Percentiles rank a stretch among this genome's conserved stretches.
phyloP scores from a whole-genome alignment of 2,888 invertebrate species.

The Scaptomyza cyrtandrae region DNA sequence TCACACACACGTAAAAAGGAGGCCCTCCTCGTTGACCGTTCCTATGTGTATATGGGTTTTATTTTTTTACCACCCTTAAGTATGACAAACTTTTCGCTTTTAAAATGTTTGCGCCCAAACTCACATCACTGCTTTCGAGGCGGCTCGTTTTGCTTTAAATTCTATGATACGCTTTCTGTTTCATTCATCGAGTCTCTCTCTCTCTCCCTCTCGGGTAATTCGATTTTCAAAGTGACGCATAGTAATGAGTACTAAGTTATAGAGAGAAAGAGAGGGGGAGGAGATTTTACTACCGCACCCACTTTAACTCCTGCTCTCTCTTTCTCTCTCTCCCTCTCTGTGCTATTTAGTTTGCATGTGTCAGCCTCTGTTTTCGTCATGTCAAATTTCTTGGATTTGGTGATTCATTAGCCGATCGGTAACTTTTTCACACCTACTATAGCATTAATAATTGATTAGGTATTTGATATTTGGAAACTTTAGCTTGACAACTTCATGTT shows the following conservation, averaged over 20 bases:
- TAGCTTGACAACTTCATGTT: neutral
- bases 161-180: slow-evolving; percentile 75
- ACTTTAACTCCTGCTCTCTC: slow-evolving; percentile 2
- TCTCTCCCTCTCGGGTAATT: slow-evolving; percentile 62
- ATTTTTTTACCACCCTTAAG: slow-evolving; percentile 64
- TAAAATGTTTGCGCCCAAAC: slow-evolving; percentile 26
- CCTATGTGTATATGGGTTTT: too few relatives aligned
- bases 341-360: slow-evolving; percentile 4
- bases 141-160: slow-evolving; percentile 30
- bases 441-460: slow-evolving; percentile 40
- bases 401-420: slow-evolving; percentile 47
- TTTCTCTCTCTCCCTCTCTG: neutral
- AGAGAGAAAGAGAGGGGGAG: neutral
- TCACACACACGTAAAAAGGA: neutral
- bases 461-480: neutral
- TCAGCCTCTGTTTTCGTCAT: slow-evolving; percentile 23
- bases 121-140: neutral
- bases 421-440: slow-evolving; percentile 31
- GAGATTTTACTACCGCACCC: slow-evolving; percentile 25
- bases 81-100: slow-evolving; percentile 52
- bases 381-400: slow-evolving; percentile 53
- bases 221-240: slow-evolving; percentile 77
- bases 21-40: slow-evolving; percentile 16
- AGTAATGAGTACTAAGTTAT: slow-evolving; percentile 23
- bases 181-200: too few relatives aligned